These are phyloP conservation scores for Passer domesticus DNA, from an alignment of 2,113 vertebrate genomes.

Conservation along the genomic window DNA sequence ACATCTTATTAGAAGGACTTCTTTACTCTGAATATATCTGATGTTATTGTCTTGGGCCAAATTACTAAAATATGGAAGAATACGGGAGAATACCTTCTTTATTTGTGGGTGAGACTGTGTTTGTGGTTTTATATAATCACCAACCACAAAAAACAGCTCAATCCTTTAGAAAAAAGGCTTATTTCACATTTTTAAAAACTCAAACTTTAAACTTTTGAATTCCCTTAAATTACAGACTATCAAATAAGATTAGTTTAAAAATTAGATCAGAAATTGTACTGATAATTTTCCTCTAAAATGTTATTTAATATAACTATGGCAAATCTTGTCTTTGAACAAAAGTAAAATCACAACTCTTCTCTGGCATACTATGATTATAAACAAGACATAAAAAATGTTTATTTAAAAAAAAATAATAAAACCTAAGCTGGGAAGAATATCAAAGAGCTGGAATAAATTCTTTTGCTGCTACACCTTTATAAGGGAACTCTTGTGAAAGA, in stretches of 20 bases:
- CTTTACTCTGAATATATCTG: background rate
- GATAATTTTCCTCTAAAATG: background rate
- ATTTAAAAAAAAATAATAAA: background rate
- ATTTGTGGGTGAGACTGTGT: background rate
- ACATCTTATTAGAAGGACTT: background rate
- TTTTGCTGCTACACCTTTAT: background rate
- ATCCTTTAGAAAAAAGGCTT: background rate
- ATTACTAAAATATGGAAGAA: background rate
- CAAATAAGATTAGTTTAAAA: background rate
- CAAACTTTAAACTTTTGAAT: background rate
- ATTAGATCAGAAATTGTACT: background rate
- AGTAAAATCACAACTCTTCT: background rate
- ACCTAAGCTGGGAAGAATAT: background rate
- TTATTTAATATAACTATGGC: background rate
- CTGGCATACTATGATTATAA: background rate
- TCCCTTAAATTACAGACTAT: background rate
- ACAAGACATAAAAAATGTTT: background rate
- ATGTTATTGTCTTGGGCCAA: background rate
- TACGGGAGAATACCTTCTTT: background rate
- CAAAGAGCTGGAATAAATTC: background rate
- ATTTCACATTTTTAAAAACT: background rate
- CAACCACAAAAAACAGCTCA: background rate
- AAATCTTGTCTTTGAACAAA: background rate
- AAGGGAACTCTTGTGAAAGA: background rate
- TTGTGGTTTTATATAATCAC: background rate